These are phyloP conservation scores for Pterocles gutturalis DNA, from an alignment of 2,113 vertebrate species.

Conservation along the genomic window DNA sequence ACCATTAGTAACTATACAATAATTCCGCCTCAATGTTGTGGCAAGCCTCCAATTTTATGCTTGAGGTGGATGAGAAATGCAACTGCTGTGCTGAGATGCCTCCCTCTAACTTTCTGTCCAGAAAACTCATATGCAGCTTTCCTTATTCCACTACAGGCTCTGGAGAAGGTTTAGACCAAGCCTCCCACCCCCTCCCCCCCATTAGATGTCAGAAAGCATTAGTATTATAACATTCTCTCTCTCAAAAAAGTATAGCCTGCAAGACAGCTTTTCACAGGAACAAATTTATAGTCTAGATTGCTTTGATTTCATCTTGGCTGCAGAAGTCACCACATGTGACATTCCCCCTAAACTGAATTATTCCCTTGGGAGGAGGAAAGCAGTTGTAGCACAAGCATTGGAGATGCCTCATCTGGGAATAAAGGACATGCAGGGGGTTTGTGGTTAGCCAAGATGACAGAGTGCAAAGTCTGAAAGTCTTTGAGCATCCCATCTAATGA, in stretches of 20 bases:
- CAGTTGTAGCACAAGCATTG: neutral
- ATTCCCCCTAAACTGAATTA: neutral
- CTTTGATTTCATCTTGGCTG: neutral
- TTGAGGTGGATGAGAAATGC: neutral
- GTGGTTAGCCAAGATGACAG: neutral
- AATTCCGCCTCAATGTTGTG: neutral
- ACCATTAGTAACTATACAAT: neutral
- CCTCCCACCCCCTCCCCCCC: accelerated
- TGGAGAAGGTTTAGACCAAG: neutral
- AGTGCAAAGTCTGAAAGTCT: neutral
- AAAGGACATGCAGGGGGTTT: neutral
- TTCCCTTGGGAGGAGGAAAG: neutral
- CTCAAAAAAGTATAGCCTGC: neutral
- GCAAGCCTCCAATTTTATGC: neutral
- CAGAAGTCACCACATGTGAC: neutral
- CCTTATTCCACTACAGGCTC: neutral
- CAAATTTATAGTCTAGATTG: neutral
- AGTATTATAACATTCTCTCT: neutral
- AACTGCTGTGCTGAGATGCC: neutral
- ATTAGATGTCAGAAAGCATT: neutral
- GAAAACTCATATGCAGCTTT: neutral
- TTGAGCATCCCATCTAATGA: neutral
- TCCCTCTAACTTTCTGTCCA: neutral
- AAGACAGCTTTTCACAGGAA: neutral
- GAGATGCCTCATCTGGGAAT: neutral